These are phyloP conservation scores for Lacerta bilineata DNA, from an alignment of 2,797 vertebrate genomes.

Conservation along the genomic window DNA sequence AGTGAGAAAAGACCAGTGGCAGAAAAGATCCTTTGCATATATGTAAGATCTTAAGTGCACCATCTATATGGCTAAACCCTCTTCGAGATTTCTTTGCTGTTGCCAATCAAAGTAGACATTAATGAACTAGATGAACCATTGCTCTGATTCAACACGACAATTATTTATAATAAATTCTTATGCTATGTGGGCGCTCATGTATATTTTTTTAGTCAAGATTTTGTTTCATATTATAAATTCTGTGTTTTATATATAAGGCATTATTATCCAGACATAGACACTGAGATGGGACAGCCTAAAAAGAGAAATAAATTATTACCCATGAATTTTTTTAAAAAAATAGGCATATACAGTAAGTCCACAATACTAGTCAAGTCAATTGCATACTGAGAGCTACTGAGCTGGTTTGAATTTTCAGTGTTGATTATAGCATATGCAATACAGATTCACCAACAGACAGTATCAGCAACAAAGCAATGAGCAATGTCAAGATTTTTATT, in stretches of 20 bases:
- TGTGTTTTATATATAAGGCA: background rate
- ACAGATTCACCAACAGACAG: slow-evolving; percentile 60
- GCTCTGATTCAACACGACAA: background rate
- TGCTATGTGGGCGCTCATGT: background rate
- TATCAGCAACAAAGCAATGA: slow-evolving; percentile 69
- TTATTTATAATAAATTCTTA: background rate
- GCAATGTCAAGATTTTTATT: slow-evolving; percentile 78
- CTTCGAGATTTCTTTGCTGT: background rate
- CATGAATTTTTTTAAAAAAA: background rate
- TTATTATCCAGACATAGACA: background rate
- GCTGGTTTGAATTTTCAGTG: slow-evolving; percentile 4
- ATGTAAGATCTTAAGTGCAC: background rate
- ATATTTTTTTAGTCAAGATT: background rate
- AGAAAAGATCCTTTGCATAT: background rate
- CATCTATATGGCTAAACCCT: no score
- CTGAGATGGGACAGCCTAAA: background rate
- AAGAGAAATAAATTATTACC: background rate
- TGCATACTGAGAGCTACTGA: slow-evolving; percentile 20
- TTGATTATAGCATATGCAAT: background rate
- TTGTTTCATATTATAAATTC: background rate
- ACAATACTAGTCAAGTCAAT: slow-evolving; percentile 19
- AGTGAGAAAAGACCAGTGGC: background rate
- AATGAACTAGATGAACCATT: background rate
- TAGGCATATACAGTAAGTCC: background rate
- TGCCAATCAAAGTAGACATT: background rate